Percentiles rank a stretch among this genome's conserved stretches.
phyloP scores from a whole-genome alignment of 1,140 invertebrate genomes.

The Drosophila lini region DNA sequence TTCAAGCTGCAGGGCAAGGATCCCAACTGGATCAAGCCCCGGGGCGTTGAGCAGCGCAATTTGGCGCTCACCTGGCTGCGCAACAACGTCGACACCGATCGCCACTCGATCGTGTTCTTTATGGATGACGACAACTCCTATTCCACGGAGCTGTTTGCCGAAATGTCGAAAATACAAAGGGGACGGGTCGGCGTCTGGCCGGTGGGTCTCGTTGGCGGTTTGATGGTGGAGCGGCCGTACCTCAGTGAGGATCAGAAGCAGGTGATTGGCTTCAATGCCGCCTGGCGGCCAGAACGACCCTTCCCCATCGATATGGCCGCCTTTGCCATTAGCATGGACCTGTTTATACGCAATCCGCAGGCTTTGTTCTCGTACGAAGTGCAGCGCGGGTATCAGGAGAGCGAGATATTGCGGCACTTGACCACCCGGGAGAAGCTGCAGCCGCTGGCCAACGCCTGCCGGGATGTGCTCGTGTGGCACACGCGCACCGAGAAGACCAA shows the following conservation, averaged over 20 bases:
- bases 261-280: constrained; percentile 92
- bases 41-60: constrained; percentile 98
- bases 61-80: constrained; percentile 94
- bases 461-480: constrained; percentile 98
- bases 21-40: constrained; percentile 95
- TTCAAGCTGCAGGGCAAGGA: constrained; percentile 89
- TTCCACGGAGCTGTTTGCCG: constrained; percentile 90
- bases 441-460: constrained; percentile 94
- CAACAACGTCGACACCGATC: constrained; percentile 86
- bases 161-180: constrained; percentile 89
- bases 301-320: constrained; percentile 99
- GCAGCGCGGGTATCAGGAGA: constrained; percentile 95
- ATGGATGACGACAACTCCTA: constrained; percentile 98
- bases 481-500: constrained; percentile 95
- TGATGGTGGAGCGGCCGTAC: constrained; percentile 93
- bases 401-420: constrained; percentile 93
- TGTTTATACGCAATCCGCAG: constrained; percentile 91
- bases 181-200: constrained; percentile 97
- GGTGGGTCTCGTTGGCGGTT: constrained; percentile 96
- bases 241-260: constrained; percentile 88
- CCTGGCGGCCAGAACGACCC: constrained; percentile 93
- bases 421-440: constrained; percentile 93
- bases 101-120: constrained; percentile 96
- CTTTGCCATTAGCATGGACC: constrained; percentile 95
- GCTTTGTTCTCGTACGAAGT: constrained; percentile 92